These are phyloP conservation scores for Allolobophora icterica DNA, from an alignment of 2,888 invertebrate genomes.

Conservation along the genomic window DNA sequence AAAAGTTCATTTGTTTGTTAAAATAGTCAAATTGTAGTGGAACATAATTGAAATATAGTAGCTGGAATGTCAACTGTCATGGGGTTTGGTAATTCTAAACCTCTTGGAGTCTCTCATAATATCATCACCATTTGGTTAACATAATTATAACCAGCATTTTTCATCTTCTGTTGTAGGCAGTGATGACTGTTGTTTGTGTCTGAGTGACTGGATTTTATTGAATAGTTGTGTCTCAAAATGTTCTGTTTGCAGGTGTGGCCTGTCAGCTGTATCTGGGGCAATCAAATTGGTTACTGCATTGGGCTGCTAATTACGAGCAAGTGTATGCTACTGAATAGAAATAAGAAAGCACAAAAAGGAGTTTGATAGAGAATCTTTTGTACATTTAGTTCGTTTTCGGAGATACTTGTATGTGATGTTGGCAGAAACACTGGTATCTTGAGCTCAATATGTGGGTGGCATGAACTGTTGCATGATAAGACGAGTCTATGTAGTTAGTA, in stretches of 20 bases:
- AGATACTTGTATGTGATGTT: neutral
- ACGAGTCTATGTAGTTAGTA: neutral
- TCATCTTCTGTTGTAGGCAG: neutral
- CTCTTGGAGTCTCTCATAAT: neutral
- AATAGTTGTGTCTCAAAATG: neutral
- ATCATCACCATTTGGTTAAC: neutral
- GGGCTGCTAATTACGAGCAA: slow-evolving; percentile 38
- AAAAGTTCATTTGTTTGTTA: too few relatives aligned
- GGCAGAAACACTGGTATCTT: slow-evolving; percentile 2
- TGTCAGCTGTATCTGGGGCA: slow-evolving; percentile 59
- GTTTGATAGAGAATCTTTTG: neutral
- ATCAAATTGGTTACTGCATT: slow-evolving; percentile 54
- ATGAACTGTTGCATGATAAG: neutral
- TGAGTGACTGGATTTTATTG: neutral
- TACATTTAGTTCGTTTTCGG: neutral
- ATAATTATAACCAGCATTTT: neutral
- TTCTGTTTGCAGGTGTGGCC: slow-evolving; percentile 55
- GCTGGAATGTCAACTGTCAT: too few relatives aligned
- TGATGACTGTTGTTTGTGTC: neutral
- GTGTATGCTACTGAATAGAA: neutral
- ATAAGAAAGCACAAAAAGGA: neutral
- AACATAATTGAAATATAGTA: too few relatives aligned
- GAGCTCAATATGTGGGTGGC: neutral
- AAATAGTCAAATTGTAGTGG: too few relatives aligned
- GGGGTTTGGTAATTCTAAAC: neutral